Percentiles rank a stretch among this genome's conserved stretches.
phyloP scores from a whole-genome alignment of 2,888 invertebrate genomes.

The Camponotus fellah region DNA sequence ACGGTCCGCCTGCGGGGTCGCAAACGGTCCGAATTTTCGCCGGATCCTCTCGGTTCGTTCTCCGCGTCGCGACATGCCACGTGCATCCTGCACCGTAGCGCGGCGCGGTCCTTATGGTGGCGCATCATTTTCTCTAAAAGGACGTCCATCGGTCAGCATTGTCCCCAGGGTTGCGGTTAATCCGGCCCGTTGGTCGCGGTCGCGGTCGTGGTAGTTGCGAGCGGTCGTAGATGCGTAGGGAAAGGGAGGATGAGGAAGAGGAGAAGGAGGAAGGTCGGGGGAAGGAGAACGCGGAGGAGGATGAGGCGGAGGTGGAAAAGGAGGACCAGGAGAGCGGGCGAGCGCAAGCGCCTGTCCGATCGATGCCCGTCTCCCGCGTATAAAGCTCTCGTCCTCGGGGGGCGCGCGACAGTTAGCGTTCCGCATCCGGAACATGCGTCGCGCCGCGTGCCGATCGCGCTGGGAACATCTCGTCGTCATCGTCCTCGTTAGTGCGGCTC shows the following conservation, averaged over 20 bases:
- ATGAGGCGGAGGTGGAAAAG: conserved; percentile 65
- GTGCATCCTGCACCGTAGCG: conserved; percentile 43
- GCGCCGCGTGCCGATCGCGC: conserved; percentile 73
- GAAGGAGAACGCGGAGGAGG: conserved; percentile 66
- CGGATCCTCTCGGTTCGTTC: conserved; percentile 32
- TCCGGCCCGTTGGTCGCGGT: conserved; percentile 71
- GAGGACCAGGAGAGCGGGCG: conserved; percentile 76
- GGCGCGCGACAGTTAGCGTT: conserved; percentile 85
- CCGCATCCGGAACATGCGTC: conserved; percentile 82
- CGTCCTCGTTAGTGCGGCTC: conserved; percentile 16
- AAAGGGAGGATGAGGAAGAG: conserved; percentile 42
- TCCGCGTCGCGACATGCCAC: conserved; percentile 24
- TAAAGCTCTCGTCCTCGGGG: conserved; percentile 84
- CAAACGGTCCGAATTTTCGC: conserved; percentile 29
- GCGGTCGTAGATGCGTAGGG: conserved; percentile 59
- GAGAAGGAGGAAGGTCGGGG: conserved; percentile 31
- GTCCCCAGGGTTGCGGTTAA: conserved; percentile 72
- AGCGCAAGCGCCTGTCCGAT: conserved; percentile 85
- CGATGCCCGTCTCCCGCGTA: conserved; percentile 84
- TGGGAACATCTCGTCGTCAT: conserved; percentile 33
- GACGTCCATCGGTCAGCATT: conserved; percentile 68
- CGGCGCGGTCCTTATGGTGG: conserved; percentile 35
- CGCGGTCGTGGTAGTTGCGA: conserved; percentile 66
- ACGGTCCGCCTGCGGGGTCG: conserved; percentile 22
- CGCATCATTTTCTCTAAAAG: conserved; percentile 70